phyloP scores from a whole-genome alignment of 2,113 vertebrate species.

The Aspiorhynchus laticeps region DNA sequence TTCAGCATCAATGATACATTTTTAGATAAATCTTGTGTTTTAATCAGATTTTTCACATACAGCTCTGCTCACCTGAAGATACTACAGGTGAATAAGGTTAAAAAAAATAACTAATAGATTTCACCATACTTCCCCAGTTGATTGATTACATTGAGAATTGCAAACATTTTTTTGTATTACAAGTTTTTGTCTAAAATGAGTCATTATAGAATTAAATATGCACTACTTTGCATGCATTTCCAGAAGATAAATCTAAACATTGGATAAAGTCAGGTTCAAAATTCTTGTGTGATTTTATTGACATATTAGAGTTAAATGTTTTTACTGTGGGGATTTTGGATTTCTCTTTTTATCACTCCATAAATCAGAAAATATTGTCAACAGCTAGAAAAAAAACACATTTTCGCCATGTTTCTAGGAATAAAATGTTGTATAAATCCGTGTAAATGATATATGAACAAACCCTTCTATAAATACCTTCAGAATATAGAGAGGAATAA shows the following conservation, averaged over 20 bases:
- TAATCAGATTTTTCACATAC: background rate
- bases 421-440: background rate
- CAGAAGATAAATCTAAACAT: background rate
- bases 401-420: background rate
- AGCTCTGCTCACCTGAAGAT: background rate
- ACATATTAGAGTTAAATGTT: background rate
- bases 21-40: background rate
- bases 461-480: background rate
- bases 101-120: background rate
- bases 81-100: background rate
- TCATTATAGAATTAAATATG: background rate
- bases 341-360: background rate
- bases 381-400: background rate
- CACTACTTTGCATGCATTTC: background rate
- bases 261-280: background rate
- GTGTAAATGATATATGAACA: too few relatives aligned
- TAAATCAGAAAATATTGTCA: background rate
- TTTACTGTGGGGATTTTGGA: background rate
- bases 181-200: background rate
- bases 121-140: background rate
- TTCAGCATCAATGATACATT: background rate
- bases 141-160: background rate
- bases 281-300: background rate
- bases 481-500: background rate
- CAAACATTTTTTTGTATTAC: background rate